These are phyloP conservation scores for Cheilosia impressa DNA, from an alignment of 2,888 invertebrate genomes.

Conservation along the genomic window DNA sequence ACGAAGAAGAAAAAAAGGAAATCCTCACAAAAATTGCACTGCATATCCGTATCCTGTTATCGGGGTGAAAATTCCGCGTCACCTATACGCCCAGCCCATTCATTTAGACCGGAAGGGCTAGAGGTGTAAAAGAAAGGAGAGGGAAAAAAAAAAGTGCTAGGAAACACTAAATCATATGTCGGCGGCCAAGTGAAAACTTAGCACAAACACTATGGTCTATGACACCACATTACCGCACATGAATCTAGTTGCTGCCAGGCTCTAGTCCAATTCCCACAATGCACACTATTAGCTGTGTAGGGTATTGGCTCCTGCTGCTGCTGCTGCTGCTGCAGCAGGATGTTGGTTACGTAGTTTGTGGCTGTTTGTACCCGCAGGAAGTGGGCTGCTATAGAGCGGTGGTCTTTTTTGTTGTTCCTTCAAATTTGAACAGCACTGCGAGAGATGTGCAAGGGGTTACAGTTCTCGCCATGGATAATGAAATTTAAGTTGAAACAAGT, in stretches of 20 bases:
- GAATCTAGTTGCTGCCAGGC: conserved; percentile 74
- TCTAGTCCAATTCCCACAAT: conserved; percentile 74
- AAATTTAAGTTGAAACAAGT: not conserved
- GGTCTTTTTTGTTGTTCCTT: conserved; percentile 3
- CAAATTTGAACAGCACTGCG: not conserved
- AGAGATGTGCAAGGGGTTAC: not conserved
- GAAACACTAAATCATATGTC: conserved; percentile 72
- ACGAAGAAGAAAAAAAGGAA: conserved; percentile 25
- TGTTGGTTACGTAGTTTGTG: conserved; percentile 71
- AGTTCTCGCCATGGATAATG: not conserved
- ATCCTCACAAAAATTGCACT: conserved; percentile 49
- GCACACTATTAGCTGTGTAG: conserved; percentile 63
- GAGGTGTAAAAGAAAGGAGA: no score
- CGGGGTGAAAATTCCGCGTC: conserved; percentile 64
- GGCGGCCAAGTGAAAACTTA: conserved; percentile 72
- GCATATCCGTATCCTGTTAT: conserved; percentile 73
- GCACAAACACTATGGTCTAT: conserved; percentile 75
- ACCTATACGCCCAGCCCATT: conserved; percentile 40
- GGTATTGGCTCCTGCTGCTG: conserved; percentile 49
- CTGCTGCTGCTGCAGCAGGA: conserved; percentile 48
- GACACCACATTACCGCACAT: conserved; percentile 75
- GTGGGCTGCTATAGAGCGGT: conserved; percentile 1
- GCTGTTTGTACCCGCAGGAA: conserved; percentile 30
- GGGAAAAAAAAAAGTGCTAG: conserved; percentile 32
- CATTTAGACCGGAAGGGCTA: conserved; percentile 2